A percentile compares a stretch with the other conserved stretches of the same genome.
These are phyloP conservation scores for Cynopterus sphinx DNA, from an alignment of 2,797 vertebrate species.

Conservation along the genomic window DNA sequence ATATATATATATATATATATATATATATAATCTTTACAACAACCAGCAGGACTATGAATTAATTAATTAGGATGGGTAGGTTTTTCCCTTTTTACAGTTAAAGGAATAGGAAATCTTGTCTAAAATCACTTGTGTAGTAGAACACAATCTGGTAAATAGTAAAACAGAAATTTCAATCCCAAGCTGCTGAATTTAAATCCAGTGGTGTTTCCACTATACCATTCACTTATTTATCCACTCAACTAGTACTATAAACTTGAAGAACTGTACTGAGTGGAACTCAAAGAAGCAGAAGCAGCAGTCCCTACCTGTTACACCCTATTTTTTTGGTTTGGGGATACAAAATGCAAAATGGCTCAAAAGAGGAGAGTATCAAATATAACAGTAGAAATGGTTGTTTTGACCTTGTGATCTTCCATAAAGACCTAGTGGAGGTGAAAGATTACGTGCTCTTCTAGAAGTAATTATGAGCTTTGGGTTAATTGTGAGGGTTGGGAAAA, in stretches of 20 bases:
- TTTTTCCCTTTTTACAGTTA: not conserved
- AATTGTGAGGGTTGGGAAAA: not conserved
- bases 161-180: not conserved
- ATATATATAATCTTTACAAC: not conserved
- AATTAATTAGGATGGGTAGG: not conserved
- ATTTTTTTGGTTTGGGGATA: not conserved
- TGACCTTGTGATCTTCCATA: not conserved
- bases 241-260: not conserved
- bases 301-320: not conserved
- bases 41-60: not conserved
- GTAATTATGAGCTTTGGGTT: not conserved
- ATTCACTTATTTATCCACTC: not conserved
- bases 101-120: not conserved
- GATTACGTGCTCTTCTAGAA: not conserved
- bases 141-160: not conserved
- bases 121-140: not conserved
- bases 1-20: no score
- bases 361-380: not conserved
- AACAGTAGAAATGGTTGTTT: not conserved
- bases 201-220: not conserved
- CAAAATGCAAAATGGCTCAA: not conserved
- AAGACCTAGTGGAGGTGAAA: not conserved
- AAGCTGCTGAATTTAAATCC: not conserved
- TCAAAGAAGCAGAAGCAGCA: not conserved
- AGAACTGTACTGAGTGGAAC: not conserved